Conservation (phyloP, 2,113 vertebrate genomes). For the Epinephelus moara region DNA sequence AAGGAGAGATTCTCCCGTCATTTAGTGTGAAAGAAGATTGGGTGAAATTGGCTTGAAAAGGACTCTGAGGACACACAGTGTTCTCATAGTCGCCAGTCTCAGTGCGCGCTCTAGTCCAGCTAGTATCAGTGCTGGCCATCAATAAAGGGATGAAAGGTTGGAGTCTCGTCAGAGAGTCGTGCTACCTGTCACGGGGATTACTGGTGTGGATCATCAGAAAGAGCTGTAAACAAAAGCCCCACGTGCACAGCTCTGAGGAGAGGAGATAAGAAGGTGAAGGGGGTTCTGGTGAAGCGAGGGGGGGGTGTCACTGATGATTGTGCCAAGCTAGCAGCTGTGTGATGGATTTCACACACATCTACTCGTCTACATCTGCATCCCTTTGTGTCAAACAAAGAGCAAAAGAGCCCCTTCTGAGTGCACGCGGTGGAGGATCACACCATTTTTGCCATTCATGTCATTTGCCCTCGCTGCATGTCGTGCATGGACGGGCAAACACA, state of each 20-base stretch:
- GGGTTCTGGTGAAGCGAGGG: not conserved
- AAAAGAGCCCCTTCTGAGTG: conserved; percentile 34
- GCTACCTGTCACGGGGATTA: conserved; percentile 64
- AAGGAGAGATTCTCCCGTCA: not conserved
- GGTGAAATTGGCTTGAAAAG: not conserved
- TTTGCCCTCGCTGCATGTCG: conserved; percentile 42
- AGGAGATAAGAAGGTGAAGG: conserved; percentile 69
- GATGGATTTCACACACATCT: conserved; percentile 67
- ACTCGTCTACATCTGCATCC: conserved; percentile 53
- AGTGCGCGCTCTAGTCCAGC: conserved; percentile 1
- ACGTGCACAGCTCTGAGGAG: conserved; percentile 62
- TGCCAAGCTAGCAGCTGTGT: conserved; percentile 68
- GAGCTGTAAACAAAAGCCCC: conserved; percentile 71
- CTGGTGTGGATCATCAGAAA: conserved; percentile 34
- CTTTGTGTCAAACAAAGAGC: conserved; percentile 58
- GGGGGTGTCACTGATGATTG: conserved; percentile 40
- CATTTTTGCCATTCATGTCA: conserved; percentile 48
- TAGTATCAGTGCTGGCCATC: conserved; percentile 27
- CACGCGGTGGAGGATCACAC: conserved; percentile 29
- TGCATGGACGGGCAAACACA: conserved; percentile 63
- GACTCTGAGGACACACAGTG: too few species aligned
- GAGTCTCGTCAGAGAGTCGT: conserved; percentile 14
- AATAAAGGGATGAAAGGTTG: conserved; percentile 23
- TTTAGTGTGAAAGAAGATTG: not conserved
- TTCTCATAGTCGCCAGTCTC: not conserved